Base-by-base conservation (phyloP, 1,140 invertebrate species). In the Drosophila nigromelanica region DNA sequence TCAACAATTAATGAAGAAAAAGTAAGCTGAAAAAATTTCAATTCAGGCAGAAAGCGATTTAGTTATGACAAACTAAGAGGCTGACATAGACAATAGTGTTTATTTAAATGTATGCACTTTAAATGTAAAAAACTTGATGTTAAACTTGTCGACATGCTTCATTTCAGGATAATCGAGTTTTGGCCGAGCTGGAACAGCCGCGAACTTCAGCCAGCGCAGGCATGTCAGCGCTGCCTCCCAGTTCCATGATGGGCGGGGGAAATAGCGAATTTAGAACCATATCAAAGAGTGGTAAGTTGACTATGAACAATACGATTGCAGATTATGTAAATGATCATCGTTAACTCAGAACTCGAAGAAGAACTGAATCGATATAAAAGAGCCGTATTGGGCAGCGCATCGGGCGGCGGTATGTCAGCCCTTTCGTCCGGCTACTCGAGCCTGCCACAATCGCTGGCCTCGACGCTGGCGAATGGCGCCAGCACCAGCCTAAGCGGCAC, bases 141-240 rank as follows among this genome's bases (percentile, higher is more conserved):
- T 12, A 40, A 40, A 14, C 12, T n/a, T 14, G 11, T 7, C 10
- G n/a, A 40, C n/a, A n/a, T 33, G 5, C 35, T 59, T 15, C 1
- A 5, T 76, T 75, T 1, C 75, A 92, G 91, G 95, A 95, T 92
- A 95, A 95, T 92, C 94, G 96, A 90, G 96, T 98, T 85, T 93
- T 98, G 78, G 97, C 97, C 66, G 97, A 98, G 90, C 92, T 98
- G 81, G 97, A 98, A 91, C 96, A 97, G 91, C 95, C 95, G 73
- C 93, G 96, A 89, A 94, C 93, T 75, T 94, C 91, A 56, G 80
- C 82, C 52, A 90, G 85, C 51, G 76, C 76, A 47, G 89, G 90
- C 61, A 90, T 90, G 77, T 90, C 86, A 61, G 75, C 79, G 48
- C 76, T 91, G 81, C 86, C 87, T 76, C 85, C 81, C 73, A 92